Evolutionary conservation across 2,113 vertebrate genomes (phyloP), one percentile per base, ranked within the genome.

Genomic region (Silurus glanis): DNA sequence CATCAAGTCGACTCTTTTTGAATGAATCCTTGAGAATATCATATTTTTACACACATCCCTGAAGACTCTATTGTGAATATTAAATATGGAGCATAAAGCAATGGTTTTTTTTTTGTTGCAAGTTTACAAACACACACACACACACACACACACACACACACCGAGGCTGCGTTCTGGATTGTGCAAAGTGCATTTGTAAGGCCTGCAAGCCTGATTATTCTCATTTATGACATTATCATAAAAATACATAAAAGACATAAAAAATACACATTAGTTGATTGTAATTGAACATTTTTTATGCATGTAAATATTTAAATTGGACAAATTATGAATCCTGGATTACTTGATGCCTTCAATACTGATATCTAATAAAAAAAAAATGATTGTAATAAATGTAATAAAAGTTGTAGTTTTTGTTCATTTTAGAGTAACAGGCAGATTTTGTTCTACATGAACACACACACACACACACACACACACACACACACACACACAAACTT

Each of bases 91-190:
- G 23, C 62, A 64, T 21, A 62, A 21, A 62, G 21, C 3, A 62
- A 62, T 7, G 59, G 5, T 56, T 55, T 9, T 9, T 6, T 25
- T 37, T 5, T 79, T 58, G 28, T 58, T 76, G 1, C 0, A 75
- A 72, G 49, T 37, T 37, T 6, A 72, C 5, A 14, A 10, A 58
- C 23, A 9, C 47, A 2, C 6, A n/a, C 37, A 4, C 5, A 59
- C 16, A 6, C 16, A 59, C 0, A 62, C 0, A 6, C 7, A 62
- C 2, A 23, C 7, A 23, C 21, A 21, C 3, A 3, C 6, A 3
- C 56, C 71, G 25, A 75, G 10, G 81, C 76, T 83, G 67, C 7
- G 45, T 85, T 67, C 2, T 58, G 74, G 78, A 69, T 53, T 45
- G 23, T 59, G 71, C 6, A 78, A 66, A 71, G 76, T 17, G 5